Evolutionary conservation across 2,113 vertebrate species (phyloP).

Genomic region (Cnemophilus loriae): DNA sequence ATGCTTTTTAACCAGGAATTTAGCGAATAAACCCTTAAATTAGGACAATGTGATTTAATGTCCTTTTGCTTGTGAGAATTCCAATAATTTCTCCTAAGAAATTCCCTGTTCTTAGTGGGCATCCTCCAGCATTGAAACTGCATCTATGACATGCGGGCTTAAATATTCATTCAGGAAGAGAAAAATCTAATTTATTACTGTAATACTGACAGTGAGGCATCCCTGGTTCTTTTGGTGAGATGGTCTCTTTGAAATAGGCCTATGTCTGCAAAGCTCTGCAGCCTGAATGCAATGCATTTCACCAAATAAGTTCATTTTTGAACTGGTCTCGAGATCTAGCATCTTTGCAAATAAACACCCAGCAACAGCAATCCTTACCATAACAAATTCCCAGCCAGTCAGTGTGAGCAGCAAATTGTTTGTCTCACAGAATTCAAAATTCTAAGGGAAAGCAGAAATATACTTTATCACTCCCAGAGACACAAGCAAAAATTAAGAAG

Average conservation of each 20-base stretch:
- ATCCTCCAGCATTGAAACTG: neutral
- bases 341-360: neutral
- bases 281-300: neutral
- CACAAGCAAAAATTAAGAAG: conserved; percentile 39
- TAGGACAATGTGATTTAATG: neutral
- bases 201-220: neutral
- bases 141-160: neutral
- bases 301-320: neutral
- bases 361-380: neutral
- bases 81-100: neutral
- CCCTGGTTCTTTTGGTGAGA: neutral
- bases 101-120: neutral
- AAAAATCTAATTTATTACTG: neutral
- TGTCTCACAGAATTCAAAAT: neutral
- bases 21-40: neutral
- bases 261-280: neutral
- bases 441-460: neutral
- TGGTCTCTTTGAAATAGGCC: neutral
- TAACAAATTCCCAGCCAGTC: neutral
- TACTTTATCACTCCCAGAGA: neutral
- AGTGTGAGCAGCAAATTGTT: neutral
- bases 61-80: neutral
- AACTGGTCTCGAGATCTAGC: neutral
- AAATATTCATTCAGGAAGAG: neutral
- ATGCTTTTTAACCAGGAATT: neutral